Evolutionary conservation across 2,113 vertebrate species (phyloP), one percentile per base, ranked within the genome.

Genomic region (Sinocyclocheilus grahami): DNA sequence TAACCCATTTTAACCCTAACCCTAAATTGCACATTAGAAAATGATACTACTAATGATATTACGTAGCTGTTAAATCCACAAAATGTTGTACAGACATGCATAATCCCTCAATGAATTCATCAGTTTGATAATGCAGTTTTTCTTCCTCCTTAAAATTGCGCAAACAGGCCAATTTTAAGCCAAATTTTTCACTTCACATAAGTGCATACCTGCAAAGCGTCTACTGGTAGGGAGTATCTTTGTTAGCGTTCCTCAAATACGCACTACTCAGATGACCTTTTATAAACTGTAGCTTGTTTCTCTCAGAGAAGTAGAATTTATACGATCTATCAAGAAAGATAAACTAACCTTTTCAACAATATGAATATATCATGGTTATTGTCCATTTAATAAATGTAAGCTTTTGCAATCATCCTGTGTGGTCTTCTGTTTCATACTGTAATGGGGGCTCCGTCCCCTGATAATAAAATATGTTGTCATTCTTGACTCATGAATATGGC

Each of bases 191-290:
- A 8, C 76, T 55, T 33, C 27, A 5, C 30, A 9, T 58, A 20
- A 78, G 51, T 22, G 33, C 78, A 39, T 62, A 79, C 20, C 78
- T 62, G 33, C 22, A n/a, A n/a, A 79, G 20, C 5, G 13, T 79
- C 33, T 79, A n/a, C 78, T 62, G 18, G 33, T 39, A 14, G 30
- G 58, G 18, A 37, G 18, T 79, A 62, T 62, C 20, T 74, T 58
- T 24, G 33, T 79, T 67, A 48, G 55, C 46, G 0, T 72, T 77
- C 27, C 67, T 30, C 46, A 81, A 77, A 71, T 69, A 58, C 16
- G 48, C 76, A 71, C 62, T 27, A 69, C 30, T 42, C 42, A 53
- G 78, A 75, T 89, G 82, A 82, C 88, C 78, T 78, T 71, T 81
- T 85, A 48, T 24, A 30, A 80, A 83, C 79, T 67, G 18, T 55